These are phyloP conservation scores for Falcunculus frontatus DNA, from an alignment of 2,113 vertebrate genomes.

Conservation along the genomic window DNA sequence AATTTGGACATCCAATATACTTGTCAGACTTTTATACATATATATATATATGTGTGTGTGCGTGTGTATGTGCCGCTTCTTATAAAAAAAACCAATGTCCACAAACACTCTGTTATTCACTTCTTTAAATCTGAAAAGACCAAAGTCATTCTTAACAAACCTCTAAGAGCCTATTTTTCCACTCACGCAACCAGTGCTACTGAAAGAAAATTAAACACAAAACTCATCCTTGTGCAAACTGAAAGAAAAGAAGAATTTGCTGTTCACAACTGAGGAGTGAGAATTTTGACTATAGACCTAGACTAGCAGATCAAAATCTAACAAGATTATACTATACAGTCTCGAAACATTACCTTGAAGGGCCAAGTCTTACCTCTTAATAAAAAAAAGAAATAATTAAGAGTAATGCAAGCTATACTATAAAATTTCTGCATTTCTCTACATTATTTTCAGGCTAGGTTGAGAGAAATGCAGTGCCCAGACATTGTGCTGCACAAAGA, in stretches of 20 bases:
- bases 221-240: neutral
- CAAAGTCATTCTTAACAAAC: neutral
- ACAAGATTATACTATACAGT: neutral
- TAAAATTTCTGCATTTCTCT: neutral
- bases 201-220: neutral
- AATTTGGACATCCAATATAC: neutral
- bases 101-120: neutral
- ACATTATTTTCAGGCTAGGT: neutral
- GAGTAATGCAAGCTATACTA: neutral
- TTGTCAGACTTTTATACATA: neutral
- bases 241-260: neutral
- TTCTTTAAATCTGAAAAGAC: neutral
- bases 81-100: neutral
- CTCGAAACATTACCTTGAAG: neutral
- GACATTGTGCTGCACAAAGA: neutral
- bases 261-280: neutral
- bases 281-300: neutral
- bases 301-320: neutral
- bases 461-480: neutral
- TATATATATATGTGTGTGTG: neutral
- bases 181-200: neutral
- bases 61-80: neutral
- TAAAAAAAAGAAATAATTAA: neutral
- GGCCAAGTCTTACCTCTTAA: neutral
- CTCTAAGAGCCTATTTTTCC: neutral